phyloP scores from a whole-genome alignment of 2,113 vertebrate genomes.

The Stercorarius parasiticus region DNA sequence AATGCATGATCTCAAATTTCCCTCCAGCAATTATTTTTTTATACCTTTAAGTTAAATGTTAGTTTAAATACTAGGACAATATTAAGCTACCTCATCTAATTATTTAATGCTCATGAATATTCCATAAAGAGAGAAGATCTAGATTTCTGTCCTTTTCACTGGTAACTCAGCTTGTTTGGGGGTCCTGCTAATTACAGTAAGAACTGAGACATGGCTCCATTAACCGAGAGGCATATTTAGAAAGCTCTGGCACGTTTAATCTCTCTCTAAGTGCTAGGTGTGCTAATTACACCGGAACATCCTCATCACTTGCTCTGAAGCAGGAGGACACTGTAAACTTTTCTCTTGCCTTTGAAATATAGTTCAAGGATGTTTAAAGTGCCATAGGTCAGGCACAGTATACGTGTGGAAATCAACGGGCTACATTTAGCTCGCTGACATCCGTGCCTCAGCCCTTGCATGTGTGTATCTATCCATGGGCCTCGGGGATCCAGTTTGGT shows the following conservation, averaged over 20 bases:
- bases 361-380: not conserved
- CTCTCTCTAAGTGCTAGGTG: not conserved
- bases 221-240: not conserved
- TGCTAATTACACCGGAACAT: not conserved
- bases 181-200: not conserved
- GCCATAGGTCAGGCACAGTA: not conserved
- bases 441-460: not conserved
- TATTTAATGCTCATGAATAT: not conserved
- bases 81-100: not conserved
- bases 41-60: not conserved
- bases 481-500: not conserved
- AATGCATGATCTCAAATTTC: constrained; percentile 29
- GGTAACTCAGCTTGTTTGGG: not conserved
- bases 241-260: not conserved
- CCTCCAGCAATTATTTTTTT: constrained; percentile 7
- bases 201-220: not conserved
- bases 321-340: not conserved
- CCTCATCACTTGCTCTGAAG: not conserved
- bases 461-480: rapidly evolving
- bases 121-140: not conserved
- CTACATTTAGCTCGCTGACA: not conserved
- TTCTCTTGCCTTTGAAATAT: not conserved
- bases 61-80: not conserved
- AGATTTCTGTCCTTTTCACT: not conserved
- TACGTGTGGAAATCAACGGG: not conserved